Conservation (phyloP, 2,797 vertebrate species). For the Sebastes nivosus region DNA sequence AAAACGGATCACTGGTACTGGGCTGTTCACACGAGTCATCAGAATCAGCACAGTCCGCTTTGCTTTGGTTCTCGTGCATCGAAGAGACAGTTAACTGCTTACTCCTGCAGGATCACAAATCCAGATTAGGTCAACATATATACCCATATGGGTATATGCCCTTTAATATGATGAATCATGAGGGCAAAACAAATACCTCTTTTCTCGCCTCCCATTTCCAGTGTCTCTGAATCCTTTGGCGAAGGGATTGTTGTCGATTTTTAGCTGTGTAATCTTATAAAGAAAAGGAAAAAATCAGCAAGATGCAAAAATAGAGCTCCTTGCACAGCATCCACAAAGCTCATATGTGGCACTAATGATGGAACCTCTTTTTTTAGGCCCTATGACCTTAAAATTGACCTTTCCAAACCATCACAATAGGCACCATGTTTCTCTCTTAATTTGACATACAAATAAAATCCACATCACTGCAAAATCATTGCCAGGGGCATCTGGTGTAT, state of each 20-base stretch:
- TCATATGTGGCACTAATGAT: neutral
- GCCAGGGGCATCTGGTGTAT: neutral
- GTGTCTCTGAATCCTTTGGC: constrained; percentile 98
- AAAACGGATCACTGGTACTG: constrained; percentile 81
- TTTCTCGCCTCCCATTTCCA: constrained; percentile 94
- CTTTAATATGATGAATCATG: neutral
- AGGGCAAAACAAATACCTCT: constrained; percentile 82
- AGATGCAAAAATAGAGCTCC: neutral
- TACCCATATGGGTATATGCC: no score
- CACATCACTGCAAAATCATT: neutral
- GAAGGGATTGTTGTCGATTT: constrained; percentile 98
- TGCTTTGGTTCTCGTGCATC: constrained; percentile 87
- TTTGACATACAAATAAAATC: neutral
- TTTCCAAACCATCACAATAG: neutral
- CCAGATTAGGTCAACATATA: neutral
- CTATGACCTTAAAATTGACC: neutral
- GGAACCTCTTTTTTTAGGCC: neutral
- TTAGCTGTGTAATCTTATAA: constrained; percentile 90
- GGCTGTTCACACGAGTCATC: constrained; percentile 90
- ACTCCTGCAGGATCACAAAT: constrained; percentile 77
- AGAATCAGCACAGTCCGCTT: constrained; percentile 88
- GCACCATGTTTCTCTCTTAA: neutral
- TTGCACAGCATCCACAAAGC: neutral
- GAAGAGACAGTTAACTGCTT: constrained; percentile 86
- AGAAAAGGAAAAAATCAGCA: neutral